Conservation (phyloP, 1,140 invertebrate species). For the Sminthurinus signatus region DNA sequence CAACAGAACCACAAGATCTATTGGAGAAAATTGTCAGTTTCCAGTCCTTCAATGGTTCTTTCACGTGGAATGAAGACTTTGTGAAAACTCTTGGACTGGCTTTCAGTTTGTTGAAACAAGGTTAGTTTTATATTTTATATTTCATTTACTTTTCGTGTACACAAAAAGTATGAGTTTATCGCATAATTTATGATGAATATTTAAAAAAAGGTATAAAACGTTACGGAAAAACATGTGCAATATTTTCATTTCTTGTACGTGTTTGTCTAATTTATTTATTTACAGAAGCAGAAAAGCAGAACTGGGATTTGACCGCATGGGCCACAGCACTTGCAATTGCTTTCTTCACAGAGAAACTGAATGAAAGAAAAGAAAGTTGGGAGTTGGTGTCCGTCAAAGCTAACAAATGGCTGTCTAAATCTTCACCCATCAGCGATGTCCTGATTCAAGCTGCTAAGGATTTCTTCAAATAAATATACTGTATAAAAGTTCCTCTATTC, state of each 20-base stretch:
- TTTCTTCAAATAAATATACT: too few relatives aligned
- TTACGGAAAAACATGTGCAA: background rate
- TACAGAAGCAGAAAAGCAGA: conserved; percentile 20
- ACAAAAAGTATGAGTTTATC: background rate
- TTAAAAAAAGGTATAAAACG: background rate
- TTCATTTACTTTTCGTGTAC: background rate
- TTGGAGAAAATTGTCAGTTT: conserved; percentile 17
- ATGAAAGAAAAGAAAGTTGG: conserved; percentile 30
- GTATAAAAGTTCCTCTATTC: too few relatives aligned
- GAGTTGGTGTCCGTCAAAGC: conserved; percentile 35
- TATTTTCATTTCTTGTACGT: too few relatives aligned
- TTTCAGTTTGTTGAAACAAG: background rate
- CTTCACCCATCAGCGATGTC: too few relatives aligned
- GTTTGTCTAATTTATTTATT: background rate
- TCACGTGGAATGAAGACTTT: conserved; percentile 11
- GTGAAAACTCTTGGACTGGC: conserved; percentile 6
- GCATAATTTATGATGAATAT: background rate
- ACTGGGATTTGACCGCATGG: conserved; percentile 25
- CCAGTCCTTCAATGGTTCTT: conserved; percentile 34
- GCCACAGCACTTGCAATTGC: conserved; percentile 23
- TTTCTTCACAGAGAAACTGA: conserved; percentile 22
- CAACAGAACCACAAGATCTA: background rate
- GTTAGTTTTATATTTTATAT: conserved; percentile 13
- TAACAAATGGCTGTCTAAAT: too few relatives aligned
- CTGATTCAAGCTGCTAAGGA: background rate